These are phyloP conservation scores for Lucifuga dentata DNA, from an alignment of 2,113 vertebrate genomes.

Conservation along the genomic window DNA sequence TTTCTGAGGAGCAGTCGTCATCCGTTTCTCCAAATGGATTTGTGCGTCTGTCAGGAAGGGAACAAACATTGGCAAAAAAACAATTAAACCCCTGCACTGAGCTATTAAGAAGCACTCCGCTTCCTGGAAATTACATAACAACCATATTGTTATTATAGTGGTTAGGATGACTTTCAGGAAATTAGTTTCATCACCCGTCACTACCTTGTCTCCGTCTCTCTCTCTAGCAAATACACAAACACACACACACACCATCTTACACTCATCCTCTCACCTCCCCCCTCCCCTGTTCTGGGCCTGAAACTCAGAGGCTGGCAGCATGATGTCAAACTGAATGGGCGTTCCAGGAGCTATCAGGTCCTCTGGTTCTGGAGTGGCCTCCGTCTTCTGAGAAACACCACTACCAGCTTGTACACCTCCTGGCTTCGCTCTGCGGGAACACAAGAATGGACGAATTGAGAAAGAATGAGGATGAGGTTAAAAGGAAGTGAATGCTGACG, in stretches of 20 bases:
- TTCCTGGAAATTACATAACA: slow-evolving; percentile 58
- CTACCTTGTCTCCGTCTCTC: background rate
- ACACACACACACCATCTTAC: slow-evolving; percentile 24
- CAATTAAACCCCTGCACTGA: slow-evolving; percentile 49
- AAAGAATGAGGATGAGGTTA: background rate
- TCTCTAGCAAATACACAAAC: slow-evolving; percentile 30
- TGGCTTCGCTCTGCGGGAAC: slow-evolving; percentile 76
- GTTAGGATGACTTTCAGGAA: slow-evolving; percentile 36
- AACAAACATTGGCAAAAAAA: slow-evolving; percentile 16
- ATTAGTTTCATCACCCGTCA: slow-evolving; percentile 15
- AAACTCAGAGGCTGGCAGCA: slow-evolving; percentile 93
- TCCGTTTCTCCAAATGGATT: slow-evolving; percentile 96
- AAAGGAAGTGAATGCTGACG: too few species aligned
- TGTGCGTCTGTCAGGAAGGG: slow-evolving; percentile 84
- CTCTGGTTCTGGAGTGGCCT: slow-evolving; percentile 74
- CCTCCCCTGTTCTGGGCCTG: slow-evolving; percentile 91
- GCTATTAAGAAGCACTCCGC: slow-evolving; percentile 21
- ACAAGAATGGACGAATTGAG: background rate
- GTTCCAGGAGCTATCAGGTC: slow-evolving; percentile 94
- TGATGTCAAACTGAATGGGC: slow-evolving; percentile 96
- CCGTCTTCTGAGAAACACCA: slow-evolving; percentile 66
- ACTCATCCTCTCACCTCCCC: slow-evolving; percentile 79
- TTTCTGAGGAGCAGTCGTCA: slow-evolving; percentile 83
- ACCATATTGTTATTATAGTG: too few species aligned
- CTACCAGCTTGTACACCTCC: slow-evolving; percentile 58